These are phyloP conservation scores for Gallinago jamesoni DNA, from an alignment of 2,113 vertebrate species.

Conservation along the genomic window DNA sequence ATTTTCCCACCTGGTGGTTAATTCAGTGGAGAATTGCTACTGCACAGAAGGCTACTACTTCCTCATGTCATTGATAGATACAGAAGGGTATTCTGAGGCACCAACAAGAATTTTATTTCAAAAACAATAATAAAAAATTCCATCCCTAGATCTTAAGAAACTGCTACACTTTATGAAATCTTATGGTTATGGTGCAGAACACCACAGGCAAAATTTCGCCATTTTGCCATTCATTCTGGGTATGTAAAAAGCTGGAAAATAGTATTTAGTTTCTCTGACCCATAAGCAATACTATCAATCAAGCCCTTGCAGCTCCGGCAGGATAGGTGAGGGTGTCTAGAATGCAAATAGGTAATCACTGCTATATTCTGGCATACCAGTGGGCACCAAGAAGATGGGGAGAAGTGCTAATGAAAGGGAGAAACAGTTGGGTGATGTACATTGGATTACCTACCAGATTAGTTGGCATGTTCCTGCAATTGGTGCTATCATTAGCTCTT, in stretches of 20 bases:
- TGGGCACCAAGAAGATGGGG: not conserved
- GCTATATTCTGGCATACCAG: not conserved
- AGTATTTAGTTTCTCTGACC: not conserved
- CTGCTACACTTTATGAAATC: not conserved
- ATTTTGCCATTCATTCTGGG: not conserved
- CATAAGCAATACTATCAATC: not conserved
- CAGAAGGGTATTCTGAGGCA: not conserved
- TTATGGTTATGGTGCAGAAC: fast-evolving
- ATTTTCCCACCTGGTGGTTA: not conserved
- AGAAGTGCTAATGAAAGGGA: not conserved
- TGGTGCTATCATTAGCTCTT: not conserved
- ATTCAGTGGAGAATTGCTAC: not conserved
- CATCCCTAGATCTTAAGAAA: not conserved
- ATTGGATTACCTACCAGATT: not conserved
- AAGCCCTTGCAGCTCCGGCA: not conserved
- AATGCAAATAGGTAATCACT: not conserved
- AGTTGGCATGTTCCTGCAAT: not conserved
- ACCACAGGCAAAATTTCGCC: not conserved
- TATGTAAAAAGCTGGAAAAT: not conserved
- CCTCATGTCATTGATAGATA: not conserved
- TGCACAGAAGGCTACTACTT: not conserved
- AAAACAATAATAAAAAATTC: not conserved
- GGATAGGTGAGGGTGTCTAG: not conserved
- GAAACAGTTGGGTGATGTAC: not conserved
- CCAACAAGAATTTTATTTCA: not conserved